Evolutionary conservation across 2,888 invertebrate species (phyloP).

Genomic region (Orthosia cruda): DNA sequence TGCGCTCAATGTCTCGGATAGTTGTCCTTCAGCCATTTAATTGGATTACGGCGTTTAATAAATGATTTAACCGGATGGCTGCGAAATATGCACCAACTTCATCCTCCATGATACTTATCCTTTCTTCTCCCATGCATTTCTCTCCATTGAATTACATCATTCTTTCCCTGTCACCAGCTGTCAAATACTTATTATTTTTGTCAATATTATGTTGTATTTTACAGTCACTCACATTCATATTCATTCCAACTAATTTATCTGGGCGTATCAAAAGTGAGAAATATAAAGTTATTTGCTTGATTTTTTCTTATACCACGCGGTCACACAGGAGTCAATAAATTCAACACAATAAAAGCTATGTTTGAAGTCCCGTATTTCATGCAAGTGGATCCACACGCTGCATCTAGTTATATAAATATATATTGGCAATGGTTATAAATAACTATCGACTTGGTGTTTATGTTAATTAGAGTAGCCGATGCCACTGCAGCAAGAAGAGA

Average conservation of each 20-base stretch:
- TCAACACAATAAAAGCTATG: constrained; percentile 37
- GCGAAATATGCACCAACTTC: background rate
- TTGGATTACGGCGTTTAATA: too few relatives aligned
- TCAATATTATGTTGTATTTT: background rate
- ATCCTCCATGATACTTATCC: too few relatives aligned
- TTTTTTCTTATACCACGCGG: background rate
- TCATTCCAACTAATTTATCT: too few relatives aligned
- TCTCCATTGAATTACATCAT: too few relatives aligned
- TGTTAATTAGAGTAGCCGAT: constrained; percentile 88
- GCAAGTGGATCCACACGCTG: constrained; percentile 59
- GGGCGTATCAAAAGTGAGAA: background rate
- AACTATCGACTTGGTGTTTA: constrained; percentile 85
- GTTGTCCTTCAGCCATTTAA: too few relatives aligned
- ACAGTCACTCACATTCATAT: background rate
- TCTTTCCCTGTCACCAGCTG: background rate
- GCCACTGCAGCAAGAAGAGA: constrained; percentile 81
- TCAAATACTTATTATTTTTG: background rate
- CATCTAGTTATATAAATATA: constrained; percentile 74
- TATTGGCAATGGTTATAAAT: constrained; percentile 79
- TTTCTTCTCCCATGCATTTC: too few relatives aligned
- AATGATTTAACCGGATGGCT: too few relatives aligned
- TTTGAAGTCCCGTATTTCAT: constrained; percentile 45
- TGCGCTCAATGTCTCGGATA: too few relatives aligned
- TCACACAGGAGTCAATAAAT: constrained; percentile 29
- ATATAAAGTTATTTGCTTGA: background rate